Evolutionary conservation across 2,888 invertebrate genomes (phyloP), one percentile per base, ranked within the genome.

Genomic region (Heliconius ethilla): DNA sequence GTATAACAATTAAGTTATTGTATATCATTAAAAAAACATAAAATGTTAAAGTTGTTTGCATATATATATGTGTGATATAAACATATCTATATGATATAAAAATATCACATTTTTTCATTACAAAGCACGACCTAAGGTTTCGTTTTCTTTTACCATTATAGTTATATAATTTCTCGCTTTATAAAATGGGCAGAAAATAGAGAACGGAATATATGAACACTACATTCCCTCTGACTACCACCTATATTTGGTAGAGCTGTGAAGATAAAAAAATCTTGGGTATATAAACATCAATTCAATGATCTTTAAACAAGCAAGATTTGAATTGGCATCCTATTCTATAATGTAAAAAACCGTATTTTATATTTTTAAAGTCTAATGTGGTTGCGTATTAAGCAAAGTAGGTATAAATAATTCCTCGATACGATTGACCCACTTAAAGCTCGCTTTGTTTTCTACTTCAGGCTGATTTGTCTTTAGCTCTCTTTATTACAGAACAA

Each of bases 351-450:
- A 67, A 67, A 10, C 51, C 37, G 22, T 67, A n/a, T 67, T n/a
- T 25, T 67, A n/a, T 67, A 40, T 45, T 25, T 67, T 45, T 45
- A 13, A n/a, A 3, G 27, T 74, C 9, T 4, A 1, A 75, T 55
- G 33, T 59, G 33, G 29, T 59, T 59, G 37, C 22, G 55, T 40
- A 72, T 66, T 70, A 29, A 66, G 62, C 15, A 37, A 33, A 65
- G 65, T 75, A 75, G 55, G 55, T 75, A 75, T 37, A 63, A 72
- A 55, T 74, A 75, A 80, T 78, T 78, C 81, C 79, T 82, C 80
- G 78, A 79, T 78, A 77, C 75, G 77, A 76, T 70, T 69, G 82
- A 82, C 82, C 82, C 78, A 82, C 75, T 79, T 83, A 75, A 69
- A 70, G 78, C 79, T 76, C 77, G 81, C 80, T 70, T 81, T 74